These are phyloP conservation scores for Cantharis lateralis DNA, from an alignment of 2,888 invertebrate species.

Conservation along the genomic window DNA sequence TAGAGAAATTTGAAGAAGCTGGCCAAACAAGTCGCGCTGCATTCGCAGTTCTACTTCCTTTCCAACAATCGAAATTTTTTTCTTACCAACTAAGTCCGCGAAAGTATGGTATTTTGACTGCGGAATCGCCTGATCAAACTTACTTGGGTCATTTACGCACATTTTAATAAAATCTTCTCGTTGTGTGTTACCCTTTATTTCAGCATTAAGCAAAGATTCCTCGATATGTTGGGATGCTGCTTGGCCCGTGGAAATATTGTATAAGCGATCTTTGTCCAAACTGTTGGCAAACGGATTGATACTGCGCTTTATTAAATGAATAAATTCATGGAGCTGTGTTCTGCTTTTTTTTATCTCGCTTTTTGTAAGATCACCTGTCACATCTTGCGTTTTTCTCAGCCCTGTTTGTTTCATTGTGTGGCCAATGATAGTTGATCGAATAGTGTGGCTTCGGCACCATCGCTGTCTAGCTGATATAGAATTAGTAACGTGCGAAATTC, in stretches of 20 bases:
- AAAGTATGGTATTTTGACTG: no score
- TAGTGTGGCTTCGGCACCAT: slow-evolving; percentile 36
- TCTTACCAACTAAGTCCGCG: no score
- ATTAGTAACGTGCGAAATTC: slow-evolving; percentile 10
- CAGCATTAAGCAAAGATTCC: neutral
- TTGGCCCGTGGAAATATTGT: neutral
- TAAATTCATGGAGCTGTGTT: neutral
- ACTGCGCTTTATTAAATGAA: neutral
- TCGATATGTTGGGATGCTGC: neutral
- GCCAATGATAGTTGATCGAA: slow-evolving; percentile 36
- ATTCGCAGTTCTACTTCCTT: slow-evolving; percentile 24
- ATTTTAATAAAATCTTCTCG: no score
- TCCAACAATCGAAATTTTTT: slow-evolving; percentile 9
- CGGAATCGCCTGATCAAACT: no score
- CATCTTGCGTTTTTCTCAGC: neutral
- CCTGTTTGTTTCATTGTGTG: no score
- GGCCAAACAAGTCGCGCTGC: slow-evolving; percentile 30
- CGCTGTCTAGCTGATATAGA: slow-evolving; percentile 40
- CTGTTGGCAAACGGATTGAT: neutral
- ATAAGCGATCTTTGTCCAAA: neutral
- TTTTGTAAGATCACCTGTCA: neutral
- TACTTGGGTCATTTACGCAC: no score
- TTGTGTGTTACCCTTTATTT: no score
- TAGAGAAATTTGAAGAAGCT: slow-evolving; percentile 23
- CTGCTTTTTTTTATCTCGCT: neutral